Evolutionary conservation across 2,113 vertebrate species (phyloP), one percentile per base, ranked within the genome.

Genomic region (Sebastes schlegelii): DNA sequence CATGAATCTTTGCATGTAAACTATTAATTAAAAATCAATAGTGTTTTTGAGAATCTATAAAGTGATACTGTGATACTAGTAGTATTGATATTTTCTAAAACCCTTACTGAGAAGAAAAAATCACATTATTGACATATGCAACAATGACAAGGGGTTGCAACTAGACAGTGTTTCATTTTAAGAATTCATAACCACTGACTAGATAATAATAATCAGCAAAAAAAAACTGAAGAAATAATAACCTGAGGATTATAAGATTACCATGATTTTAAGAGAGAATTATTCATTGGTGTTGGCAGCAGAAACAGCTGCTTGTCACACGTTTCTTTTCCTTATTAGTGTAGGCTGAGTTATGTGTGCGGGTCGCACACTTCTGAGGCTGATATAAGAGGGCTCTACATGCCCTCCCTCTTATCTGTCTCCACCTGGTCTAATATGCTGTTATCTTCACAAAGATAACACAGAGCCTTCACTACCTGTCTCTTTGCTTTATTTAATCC

Each of bases 401-500:
- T 49, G 48, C 17, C 19, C 58, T 43, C 52, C 17, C 16, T 73
- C 60, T 72, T 74, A 48, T 62, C 73, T 48, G 64, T 46, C 69
- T 64, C 57, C 34, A 45, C 11, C 69, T 55, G 54, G 4, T 80
- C 51, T 61, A 34, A 79, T 77, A 73, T 58, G 12, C 7, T 60
- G 23, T 60, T 76, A 68, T 77, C 70, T 68, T 45, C 21, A 77
- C 65, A 63, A 55, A 78, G 67, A 79, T 82, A 49, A 77, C 79
- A 45, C 21, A 12, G 2, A 60, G 1, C 70, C 42, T 1, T 57
- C 26, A 6, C 77, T 21, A 14, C 64, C 17, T 60, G 52, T 72
- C 42, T 65, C 57, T 79, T 52, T 60, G 9, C n/a, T 70, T 58
- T 60, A 65, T 73, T 84, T 58, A 74, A 65, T 79, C 12, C 23